These are phyloP conservation scores for Lucilia sericata DNA, from an alignment of 1,140 invertebrate genomes.

Conservation along the genomic window DNA sequence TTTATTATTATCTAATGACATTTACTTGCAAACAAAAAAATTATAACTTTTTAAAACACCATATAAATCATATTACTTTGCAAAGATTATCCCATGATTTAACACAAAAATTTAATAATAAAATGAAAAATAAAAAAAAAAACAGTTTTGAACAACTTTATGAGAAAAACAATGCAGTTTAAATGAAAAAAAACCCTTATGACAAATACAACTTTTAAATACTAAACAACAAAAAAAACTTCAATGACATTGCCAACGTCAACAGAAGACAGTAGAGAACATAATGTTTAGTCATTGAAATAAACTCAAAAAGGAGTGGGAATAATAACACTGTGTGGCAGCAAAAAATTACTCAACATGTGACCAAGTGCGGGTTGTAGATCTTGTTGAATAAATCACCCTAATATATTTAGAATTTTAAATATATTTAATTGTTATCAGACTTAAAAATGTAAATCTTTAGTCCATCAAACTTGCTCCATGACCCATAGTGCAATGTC, in stretches of 20 bases:
- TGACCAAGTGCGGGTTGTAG: too few relatives aligned
- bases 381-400: too few relatives aligned
- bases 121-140: not conserved
- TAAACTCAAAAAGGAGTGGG: not conserved
- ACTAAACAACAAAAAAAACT: not conserved
- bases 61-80: not conserved
- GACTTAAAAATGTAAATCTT: too few relatives aligned
- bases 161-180: not conserved
- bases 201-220: not conserved
- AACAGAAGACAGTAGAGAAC: not conserved
- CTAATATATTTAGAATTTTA: too few relatives aligned
- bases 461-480: too few relatives aligned
- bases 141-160: too few relatives aligned
- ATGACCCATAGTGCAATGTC: too few relatives aligned
- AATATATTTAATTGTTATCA: too few relatives aligned
- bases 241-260: not conserved
- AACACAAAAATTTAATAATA: conserved; percentile 20
- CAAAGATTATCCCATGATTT: conserved; percentile 8
- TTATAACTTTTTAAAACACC: not conserved
- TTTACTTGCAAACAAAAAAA: not conserved
- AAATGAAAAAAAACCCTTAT: not conserved
- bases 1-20: too few relatives aligned
- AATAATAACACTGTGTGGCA: not conserved
- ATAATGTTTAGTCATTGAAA: not conserved
- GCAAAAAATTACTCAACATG: too few relatives aligned